Evolutionary conservation across 2,113 vertebrate species (phyloP).

Genomic region (Leuciscus idus): DNA sequence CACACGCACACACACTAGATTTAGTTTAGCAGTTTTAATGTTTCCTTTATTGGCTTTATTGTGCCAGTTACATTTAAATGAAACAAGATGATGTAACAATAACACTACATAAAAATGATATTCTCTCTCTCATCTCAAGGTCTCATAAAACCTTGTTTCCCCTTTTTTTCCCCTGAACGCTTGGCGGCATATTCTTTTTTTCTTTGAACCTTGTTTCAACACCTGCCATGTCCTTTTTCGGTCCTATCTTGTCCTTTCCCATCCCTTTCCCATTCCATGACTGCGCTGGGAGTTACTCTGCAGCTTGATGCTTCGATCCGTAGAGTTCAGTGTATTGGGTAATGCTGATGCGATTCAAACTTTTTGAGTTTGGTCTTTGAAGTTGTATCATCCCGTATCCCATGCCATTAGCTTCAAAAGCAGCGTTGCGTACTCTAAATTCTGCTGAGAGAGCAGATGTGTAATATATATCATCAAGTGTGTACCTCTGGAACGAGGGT

Average conservation of each 20-base stretch:
- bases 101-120: neutral
- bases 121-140: neutral
- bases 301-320: neutral
- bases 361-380: neutral
- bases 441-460: slow-evolving; percentile 21
- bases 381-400: neutral
- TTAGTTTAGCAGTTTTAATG: neutral
- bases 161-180: neutral
- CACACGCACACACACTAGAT: neutral
- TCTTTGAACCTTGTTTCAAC: neutral
- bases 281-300: neutral
- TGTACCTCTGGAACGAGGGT: neutral
- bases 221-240: neutral
- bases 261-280: neutral
- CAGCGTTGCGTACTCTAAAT: neutral
- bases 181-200: neutral
- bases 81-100: neutral
- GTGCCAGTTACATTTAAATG: neutral
- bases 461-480: neutral
- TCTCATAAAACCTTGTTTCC: no score
- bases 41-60: neutral
- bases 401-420: neutral
- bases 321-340: neutral
- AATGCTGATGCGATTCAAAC: neutral
- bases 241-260: neutral